These are phyloP conservation scores for Spisula solida DNA, from an alignment of 2,888 invertebrate species.

Conservation along the genomic window DNA sequence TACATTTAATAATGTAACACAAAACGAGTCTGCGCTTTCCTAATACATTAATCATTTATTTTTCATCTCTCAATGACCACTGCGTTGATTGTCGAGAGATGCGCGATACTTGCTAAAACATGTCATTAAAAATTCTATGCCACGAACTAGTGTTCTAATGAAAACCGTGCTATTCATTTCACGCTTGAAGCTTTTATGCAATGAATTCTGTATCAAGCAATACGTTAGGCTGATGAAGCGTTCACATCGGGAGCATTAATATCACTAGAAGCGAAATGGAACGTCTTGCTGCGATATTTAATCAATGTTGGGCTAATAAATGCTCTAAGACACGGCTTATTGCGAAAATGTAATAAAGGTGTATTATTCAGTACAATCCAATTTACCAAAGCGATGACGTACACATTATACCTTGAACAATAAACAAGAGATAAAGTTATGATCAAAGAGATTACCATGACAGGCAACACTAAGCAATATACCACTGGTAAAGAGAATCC, in stretches of 20 bases:
- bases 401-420: not conserved
- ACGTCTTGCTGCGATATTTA: constrained; percentile 35
- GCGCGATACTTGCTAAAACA: not conserved
- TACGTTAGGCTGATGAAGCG: not conserved
- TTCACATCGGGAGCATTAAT: constrained; percentile 12
- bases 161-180: not conserved
- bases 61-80: not conserved
- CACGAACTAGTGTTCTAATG: not conserved
- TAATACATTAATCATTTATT: not conserved
- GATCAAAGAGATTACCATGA: not conserved
- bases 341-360: constrained; percentile 27
- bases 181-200: not conserved
- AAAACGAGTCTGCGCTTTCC: not conserved
- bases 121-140: not conserved
- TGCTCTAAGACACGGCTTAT: not conserved
- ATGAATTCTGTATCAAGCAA: constrained; percentile 3
- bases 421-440: constrained; percentile 6
- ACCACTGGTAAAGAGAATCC: not conserved
- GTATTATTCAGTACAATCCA: constrained; percentile 27
- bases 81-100: not conserved
- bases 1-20: not conserved
- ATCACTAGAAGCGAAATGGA: constrained; percentile 30
- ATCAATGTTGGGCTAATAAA: constrained; percentile 35
- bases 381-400: constrained; percentile 18
- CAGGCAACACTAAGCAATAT: not conserved